These are phyloP conservation scores for Rhabdornis inornatus DNA, from an alignment of 2,113 vertebrate genomes.

Conservation along the genomic window DNA sequence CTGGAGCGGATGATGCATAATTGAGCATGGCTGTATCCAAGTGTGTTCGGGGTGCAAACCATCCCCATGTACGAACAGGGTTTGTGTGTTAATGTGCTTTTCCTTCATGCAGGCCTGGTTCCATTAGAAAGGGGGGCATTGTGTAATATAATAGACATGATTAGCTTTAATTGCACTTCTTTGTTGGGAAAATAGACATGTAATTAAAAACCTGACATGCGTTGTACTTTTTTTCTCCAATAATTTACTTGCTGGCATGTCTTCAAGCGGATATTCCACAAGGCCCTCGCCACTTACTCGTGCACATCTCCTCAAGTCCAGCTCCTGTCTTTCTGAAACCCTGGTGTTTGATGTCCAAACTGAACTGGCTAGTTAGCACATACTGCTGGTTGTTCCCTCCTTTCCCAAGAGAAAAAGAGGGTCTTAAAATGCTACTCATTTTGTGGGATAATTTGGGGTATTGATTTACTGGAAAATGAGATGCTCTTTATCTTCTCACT, in stretches of 20 bases:
- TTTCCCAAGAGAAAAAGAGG: neutral
- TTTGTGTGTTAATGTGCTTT: constrained; percentile 37
- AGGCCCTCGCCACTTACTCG: neutral
- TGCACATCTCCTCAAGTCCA: neutral
- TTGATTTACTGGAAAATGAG: neutral
- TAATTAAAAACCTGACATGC: constrained; percentile 64
- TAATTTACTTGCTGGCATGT: constrained; percentile 33
- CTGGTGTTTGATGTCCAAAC: fast-evolving
- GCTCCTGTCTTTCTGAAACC: neutral
- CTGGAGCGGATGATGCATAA: neutral
- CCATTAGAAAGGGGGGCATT: constrained; percentile 50
- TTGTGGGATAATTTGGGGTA: neutral
- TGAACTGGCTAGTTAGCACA: neutral
- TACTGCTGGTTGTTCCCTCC: fast-evolving
- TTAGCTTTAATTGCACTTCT: constrained; percentile 62
- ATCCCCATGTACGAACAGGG: neutral
- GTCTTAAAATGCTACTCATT: neutral
- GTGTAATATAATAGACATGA: constrained; percentile 55
- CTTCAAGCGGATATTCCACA: constrained; percentile 5
- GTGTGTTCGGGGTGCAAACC: neutral
- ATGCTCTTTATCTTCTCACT: neutral
- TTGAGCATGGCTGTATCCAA: neutral
- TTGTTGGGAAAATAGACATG: constrained; percentile 62
- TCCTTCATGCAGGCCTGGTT: constrained; percentile 51
- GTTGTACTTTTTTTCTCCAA: constrained; percentile 11